Conservation (phyloP, 2,113 vertebrate species). For the Centropristis striata region DNA sequence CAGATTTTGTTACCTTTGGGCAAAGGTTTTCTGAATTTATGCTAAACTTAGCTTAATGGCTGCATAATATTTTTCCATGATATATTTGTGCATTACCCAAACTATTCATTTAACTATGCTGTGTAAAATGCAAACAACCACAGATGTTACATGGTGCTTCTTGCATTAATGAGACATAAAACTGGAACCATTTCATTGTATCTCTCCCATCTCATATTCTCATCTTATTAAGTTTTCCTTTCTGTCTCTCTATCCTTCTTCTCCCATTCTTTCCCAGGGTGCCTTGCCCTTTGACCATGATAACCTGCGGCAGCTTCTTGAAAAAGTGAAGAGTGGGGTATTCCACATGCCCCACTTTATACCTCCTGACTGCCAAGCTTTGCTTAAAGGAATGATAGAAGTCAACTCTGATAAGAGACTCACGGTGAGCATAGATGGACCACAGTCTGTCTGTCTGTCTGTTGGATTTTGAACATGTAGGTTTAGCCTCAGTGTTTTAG, state of each 20-base stretch:
- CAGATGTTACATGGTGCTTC: neutral
- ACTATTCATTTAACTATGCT: neutral
- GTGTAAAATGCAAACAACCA: no score
- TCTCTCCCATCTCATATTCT: no score
- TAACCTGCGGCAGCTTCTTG: conserved; percentile 93
- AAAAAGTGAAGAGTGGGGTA: conserved; percentile 94
- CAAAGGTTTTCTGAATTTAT: neutral
- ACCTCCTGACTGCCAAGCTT: conserved; percentile 91
- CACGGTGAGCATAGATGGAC: conserved; percentile 80
- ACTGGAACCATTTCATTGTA: no score
- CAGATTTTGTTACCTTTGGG: neutral
- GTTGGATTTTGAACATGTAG: no score
- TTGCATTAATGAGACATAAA: neutral
- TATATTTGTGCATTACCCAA: neutral
- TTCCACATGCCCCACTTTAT: conserved; percentile 97
- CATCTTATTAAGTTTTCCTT: no score
- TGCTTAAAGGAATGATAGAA: conserved; percentile 92
- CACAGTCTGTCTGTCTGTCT: no score
- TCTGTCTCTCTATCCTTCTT: neutral
- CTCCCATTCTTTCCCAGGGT: conserved; percentile 79
- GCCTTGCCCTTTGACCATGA: conserved; percentile 94
- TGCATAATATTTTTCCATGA: no score
- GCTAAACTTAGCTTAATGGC: neutral
- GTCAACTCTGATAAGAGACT: conserved; percentile 92
- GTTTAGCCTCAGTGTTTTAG: no score